Conservation (phyloP, 2,888 invertebrate species). For the Caenorhabditis virilis region DNA sequence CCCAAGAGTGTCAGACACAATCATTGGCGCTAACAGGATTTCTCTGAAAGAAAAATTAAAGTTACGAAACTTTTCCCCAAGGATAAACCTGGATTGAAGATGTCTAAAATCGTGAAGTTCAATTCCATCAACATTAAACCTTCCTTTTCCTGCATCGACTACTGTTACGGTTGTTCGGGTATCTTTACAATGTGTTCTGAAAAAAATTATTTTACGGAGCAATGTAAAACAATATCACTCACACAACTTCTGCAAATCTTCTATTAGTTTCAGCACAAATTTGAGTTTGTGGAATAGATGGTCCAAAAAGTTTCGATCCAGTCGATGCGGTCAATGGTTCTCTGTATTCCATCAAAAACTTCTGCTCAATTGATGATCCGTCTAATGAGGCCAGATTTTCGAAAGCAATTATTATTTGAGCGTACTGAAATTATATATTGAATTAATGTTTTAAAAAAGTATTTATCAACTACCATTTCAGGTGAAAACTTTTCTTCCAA, state of each 20-base stretch:
- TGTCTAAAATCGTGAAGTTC: conserved; percentile 53
- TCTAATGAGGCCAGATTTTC: conserved; percentile 60
- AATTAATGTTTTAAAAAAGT: too few species aligned
- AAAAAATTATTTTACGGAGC: conserved; percentile 5
- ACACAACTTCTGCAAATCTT: conserved; percentile 51
- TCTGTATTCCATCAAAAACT: conserved; percentile 52
- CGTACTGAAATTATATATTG: conserved; percentile 64
- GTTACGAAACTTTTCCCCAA: background rate
- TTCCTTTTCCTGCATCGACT: conserved; percentile 60
- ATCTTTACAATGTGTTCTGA: conserved; percentile 54
- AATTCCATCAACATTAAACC: conserved; percentile 58
- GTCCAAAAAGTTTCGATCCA: conserved; percentile 56
- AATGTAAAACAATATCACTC: conserved; percentile 2
- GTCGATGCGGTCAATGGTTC: conserved; percentile 47
- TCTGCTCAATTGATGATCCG: conserved; percentile 48
- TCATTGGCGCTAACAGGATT: conserved; percentile 61
- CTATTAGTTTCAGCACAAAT: conserved; percentile 47
- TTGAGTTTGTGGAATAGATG: conserved; percentile 54
- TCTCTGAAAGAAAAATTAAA: too few species aligned
- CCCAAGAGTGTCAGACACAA: conserved; percentile 56
- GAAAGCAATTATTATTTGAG: conserved; percentile 60
- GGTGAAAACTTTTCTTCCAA: conserved; percentile 59
- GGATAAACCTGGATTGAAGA: conserved; percentile 57
- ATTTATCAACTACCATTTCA: too few species aligned
- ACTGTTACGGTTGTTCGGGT: conserved; percentile 55